Evolutionary conservation across 2,797 vertebrate genomes (phyloP), one percentile per base, ranked within the genome.

Genomic region (Falco peregrinus): DNA sequence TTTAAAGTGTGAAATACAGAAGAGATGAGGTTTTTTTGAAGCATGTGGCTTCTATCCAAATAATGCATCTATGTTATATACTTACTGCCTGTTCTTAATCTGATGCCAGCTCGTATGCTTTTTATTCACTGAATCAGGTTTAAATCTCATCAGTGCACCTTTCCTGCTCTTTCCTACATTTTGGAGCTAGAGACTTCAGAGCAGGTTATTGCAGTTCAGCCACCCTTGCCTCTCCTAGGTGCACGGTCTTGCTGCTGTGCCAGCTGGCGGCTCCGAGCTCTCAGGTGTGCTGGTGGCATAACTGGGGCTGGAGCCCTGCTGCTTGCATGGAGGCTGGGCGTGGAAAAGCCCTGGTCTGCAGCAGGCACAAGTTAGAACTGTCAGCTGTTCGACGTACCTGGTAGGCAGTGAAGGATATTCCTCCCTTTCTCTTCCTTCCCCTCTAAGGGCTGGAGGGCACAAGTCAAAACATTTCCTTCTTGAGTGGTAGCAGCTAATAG

Each of bases 261-360:
- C 77, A 25, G 20, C 15, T 13, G 64, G 54, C 28, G 54, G 47
- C 77, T 60, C 59, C 9, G 1, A 1, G 1, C 53, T 51, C n/a
- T 12, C 7, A 4, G 41, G 24, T 37, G 16, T 22, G 31, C 28
- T 39, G 4, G 0, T 24, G 9, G 26, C 6, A 1, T 15, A 13
- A 13, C 41, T 31, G 41, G 25, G 13, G 14, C 39, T 65, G 22
- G 35, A 29, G 50, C n/a, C 11, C 21, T 47, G 19, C n/a, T 0
- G 2, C 29, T 28, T 20, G 13, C 14, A 0, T 10, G 28, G 31
- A 45, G 28, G 11, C 28, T 6, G 25, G 14, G 14, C 7, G 16
- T 57, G 20, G 50, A 45, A 37, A 35, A 71, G 22, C 47, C 37
- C 19, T 0, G 0, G 8, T 45, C 28, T 70, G 41, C 47, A 21